These are phyloP conservation scores for Enteromius anoplus DNA, from an alignment of 2,797 vertebrate species.

Conservation along the genomic window DNA sequence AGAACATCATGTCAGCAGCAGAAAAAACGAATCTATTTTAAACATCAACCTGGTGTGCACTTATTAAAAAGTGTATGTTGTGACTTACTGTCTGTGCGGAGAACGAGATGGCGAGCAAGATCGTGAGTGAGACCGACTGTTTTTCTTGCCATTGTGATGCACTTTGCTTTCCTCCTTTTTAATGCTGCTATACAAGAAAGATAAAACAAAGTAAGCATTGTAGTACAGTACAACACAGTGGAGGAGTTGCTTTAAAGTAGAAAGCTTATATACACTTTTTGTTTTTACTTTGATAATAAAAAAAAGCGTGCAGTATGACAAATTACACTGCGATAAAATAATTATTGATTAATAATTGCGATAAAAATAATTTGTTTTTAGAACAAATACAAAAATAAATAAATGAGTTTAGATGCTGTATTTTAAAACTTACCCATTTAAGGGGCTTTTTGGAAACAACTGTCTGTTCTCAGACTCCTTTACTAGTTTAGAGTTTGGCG, in stretches of 20 bases:
- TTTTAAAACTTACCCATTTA: constrained; percentile 76
- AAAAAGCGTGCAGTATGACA: neutral
- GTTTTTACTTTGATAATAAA: no score
- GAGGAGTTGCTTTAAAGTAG: neutral
- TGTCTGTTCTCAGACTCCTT: constrained; percentile 83
- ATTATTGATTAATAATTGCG: no score
- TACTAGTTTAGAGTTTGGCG: constrained; percentile 75
- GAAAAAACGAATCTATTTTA: neutral
- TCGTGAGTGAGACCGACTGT: constrained; percentile 75
- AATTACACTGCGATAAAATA: neutral
- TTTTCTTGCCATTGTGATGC: constrained; percentile 78
- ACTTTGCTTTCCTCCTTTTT: constrained; percentile 83
- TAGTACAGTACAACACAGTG: neutral
- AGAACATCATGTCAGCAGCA: constrained; percentile 56
- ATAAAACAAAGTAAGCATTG: neutral
- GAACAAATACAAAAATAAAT: neutral
- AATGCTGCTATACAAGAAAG: constrained; percentile 61
- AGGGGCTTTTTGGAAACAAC: constrained; percentile 80
- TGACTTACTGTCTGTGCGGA: constrained; percentile 82
- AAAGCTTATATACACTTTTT: neutral
- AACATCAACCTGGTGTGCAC: neutral
- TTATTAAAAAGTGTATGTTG: neutral
- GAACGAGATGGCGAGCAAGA: constrained; percentile 79
- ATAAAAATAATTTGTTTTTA: no score
- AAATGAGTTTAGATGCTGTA: neutral